A percentile compares a stretch with the other conserved stretches of the same genome.
These are phyloP conservation scores for Lampris megalopsis DNA, from an alignment of 2,113 vertebrate genomes.

Conservation along the genomic window DNA sequence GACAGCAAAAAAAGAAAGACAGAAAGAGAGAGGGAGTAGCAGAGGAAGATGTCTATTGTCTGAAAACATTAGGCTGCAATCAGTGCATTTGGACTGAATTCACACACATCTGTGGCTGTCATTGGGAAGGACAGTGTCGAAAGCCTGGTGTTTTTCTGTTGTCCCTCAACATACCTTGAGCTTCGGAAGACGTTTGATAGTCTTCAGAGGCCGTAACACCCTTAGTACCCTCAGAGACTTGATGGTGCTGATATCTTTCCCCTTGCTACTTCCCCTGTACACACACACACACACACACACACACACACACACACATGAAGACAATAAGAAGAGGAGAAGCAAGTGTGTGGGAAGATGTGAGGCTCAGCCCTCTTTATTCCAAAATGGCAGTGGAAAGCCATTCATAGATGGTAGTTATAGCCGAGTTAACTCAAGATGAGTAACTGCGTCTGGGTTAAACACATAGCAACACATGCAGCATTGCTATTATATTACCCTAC, in stretches of 20 bases:
- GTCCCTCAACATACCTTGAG: conserved; percentile 86
- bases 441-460: conserved; percentile 74
- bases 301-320: conserved; percentile 28
- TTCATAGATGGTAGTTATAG: conserved; percentile 60
- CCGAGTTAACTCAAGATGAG: conserved; percentile 77
- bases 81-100: background rate
- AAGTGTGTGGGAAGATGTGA: conserved; percentile 3
- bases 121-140: background rate
- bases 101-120: too few species aligned
- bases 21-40: background rate
- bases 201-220: conserved; percentile 94
- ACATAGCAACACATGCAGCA: conserved; percentile 77
- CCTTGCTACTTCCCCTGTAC: conserved; percentile 90
- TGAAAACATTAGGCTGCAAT: background rate
- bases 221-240: conserved; percentile 96
- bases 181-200: conserved; percentile 96
- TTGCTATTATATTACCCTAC: conserved; percentile 61
- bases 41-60: background rate
- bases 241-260: conserved; percentile 96
- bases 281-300: conserved; percentile 4
- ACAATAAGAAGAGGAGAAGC: conserved; percentile 43
- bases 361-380: conserved; percentile 40
- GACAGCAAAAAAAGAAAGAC: background rate
- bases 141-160: background rate
- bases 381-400: conserved; percentile 70